Evolutionary conservation across 2,797 vertebrate genomes (phyloP).

Genomic region (Tapera naevia): DNA sequence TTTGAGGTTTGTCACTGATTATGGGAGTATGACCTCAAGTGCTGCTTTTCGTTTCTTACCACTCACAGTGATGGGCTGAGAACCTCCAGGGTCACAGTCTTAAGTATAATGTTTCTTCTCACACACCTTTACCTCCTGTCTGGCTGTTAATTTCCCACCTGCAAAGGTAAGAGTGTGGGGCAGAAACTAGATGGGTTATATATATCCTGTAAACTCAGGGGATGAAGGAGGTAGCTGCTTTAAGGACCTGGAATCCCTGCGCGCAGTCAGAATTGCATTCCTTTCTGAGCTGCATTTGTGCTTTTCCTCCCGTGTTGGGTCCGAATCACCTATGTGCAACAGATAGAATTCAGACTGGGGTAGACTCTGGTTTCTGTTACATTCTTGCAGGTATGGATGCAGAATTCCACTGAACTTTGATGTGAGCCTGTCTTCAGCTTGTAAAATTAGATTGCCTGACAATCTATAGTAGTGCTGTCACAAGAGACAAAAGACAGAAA

Average conservation of each 20-base stretch:
- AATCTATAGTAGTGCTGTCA: neutral
- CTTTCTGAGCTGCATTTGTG: neutral
- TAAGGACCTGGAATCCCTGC: neutral
- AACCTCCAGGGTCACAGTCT: neutral
- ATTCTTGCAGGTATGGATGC: neutral
- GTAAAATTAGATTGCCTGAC: slow-evolving; percentile 27
- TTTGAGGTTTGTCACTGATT: neutral
- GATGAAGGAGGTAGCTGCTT: neutral
- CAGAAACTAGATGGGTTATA: neutral
- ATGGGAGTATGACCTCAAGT: neutral
- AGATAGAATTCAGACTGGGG: neutral
- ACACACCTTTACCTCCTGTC: neutral
- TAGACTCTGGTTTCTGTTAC: fast-evolving
- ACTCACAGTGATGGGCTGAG: neutral
- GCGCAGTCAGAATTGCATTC: neutral
- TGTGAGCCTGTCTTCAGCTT: slow-evolving; percentile 3
- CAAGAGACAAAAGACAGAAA: slow-evolving; percentile 5
- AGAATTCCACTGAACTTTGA: neutral
- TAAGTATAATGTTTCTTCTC: neutral
- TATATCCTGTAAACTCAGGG: neutral
- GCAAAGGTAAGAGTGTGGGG: neutral
- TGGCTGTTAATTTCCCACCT: neutral
- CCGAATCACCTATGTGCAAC: neutral
- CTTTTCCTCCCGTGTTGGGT: neutral
- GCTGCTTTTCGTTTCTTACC: neutral